These are phyloP conservation scores for Drosophila tani DNA, from an alignment of 1,140 invertebrate species.

Conservation along the genomic window DNA sequence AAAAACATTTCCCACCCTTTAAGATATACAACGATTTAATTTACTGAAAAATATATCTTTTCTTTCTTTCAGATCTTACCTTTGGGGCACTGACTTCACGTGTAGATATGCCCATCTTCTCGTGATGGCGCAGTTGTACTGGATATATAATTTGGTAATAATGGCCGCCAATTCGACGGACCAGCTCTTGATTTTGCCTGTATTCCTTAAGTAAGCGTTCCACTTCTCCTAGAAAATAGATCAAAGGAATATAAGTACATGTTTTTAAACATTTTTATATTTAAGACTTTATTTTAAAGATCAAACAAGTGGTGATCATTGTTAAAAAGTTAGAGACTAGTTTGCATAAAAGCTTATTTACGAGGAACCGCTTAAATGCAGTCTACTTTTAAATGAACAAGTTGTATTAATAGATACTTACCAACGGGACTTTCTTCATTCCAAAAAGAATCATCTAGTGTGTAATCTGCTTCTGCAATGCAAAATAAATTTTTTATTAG, in stretches of 20 bases:
- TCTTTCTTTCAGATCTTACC: constrained; percentile 86
- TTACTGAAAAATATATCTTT: no score
- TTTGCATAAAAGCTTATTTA: no score
- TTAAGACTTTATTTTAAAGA: no score
- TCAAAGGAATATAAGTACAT: constrained; percentile 1
- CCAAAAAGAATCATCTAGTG: constrained; percentile 95
- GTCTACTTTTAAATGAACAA: background rate
- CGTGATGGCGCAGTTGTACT: constrained; percentile 96
- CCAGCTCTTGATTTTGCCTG: constrained; percentile 95
- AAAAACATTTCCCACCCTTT: no score
- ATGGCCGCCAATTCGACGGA: constrained; percentile 94
- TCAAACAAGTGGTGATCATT: no score
- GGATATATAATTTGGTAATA: constrained; percentile 98
- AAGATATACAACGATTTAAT: no score
- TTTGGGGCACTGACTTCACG: constrained; percentile 93
- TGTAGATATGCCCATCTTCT: constrained; percentile 97
- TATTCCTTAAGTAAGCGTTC: constrained; percentile 94
- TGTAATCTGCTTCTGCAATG: constrained; percentile 94
- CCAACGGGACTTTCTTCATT: constrained; percentile 94
- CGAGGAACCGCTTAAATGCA: no score
- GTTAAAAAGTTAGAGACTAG: no score
- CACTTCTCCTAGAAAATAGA: constrained; percentile 90
- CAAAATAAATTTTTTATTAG: background rate
- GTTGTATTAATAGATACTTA: constrained; percentile 86
- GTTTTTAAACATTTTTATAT: no score